Percentiles rank a stretch among this genome's conserved stretches.
Conservation (phyloP, 2,797 vertebrate species). For the Tachyglossus aculeatus region DNA sequence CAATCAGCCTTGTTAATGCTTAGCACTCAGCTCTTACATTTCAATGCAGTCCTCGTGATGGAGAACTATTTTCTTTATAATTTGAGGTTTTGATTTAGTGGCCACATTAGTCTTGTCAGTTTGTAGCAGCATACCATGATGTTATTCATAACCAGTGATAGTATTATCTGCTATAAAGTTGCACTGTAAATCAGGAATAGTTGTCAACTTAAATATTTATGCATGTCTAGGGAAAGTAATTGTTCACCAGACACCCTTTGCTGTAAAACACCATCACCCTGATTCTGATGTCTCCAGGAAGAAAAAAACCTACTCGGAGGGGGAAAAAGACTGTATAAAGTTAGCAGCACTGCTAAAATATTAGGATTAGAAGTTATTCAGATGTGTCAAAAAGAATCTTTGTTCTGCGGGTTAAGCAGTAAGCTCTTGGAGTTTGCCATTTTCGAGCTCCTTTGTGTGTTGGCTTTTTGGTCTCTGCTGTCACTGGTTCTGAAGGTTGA, state of each 20-base stretch:
- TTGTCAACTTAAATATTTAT: constrained; percentile 83
- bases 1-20: constrained; percentile 80
- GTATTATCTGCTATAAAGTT: constrained; percentile 84
- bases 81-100: constrained; percentile 84
- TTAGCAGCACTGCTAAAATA: constrained; percentile 81
- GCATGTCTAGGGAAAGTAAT: constrained; percentile 76
- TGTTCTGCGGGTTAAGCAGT: constrained; percentile 83
- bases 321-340: constrained; percentile 73
- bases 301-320: neutral
- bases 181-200: constrained; percentile 79
- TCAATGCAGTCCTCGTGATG: constrained; percentile 75
- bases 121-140: constrained; percentile 77
- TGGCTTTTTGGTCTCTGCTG: constrained; percentile 91
- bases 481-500: constrained; percentile 92
- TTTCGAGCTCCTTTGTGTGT: constrained; percentile 86
- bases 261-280: constrained; percentile 72
- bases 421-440: constrained; percentile 82
- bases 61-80: constrained; percentile 82
- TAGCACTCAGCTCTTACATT: constrained; percentile 79
- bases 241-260: constrained; percentile 76
- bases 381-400: constrained; percentile 86
- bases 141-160: constrained; percentile 83
- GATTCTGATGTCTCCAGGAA: constrained; percentile 56
- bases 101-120: constrained; percentile 83
- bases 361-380: constrained; percentile 82